phyloP scores from a whole-genome alignment of 2,888 invertebrate genomes.

The Matsumyia berberina region DNA sequence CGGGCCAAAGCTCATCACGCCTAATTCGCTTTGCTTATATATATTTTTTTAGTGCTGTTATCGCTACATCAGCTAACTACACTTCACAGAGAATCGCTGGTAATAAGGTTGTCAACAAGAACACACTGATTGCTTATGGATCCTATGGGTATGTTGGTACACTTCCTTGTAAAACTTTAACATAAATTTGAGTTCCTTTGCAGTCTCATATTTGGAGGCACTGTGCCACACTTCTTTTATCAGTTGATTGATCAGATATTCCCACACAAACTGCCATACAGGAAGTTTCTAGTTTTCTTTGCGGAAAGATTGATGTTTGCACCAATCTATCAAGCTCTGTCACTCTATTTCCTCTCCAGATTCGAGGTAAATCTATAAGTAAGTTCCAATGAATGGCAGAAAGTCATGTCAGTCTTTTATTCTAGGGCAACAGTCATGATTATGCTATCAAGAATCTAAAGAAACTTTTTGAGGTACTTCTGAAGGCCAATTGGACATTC shows the following conservation, averaged over 20 bases:
- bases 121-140: slow-evolving; percentile 90
- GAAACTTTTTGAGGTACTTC: slow-evolving; percentile 87
- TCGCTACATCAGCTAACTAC: slow-evolving; percentile 90
- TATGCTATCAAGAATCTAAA: slow-evolving; percentile 87
- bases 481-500: slow-evolving; percentile 91
- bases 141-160: slow-evolving; percentile 88
- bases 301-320: slow-evolving; percentile 90
- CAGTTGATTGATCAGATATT: slow-evolving; percentile 87
- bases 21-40: slow-evolving; percentile 26
- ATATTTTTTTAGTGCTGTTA: slow-evolving; percentile 87
- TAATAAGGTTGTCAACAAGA: slow-evolving; percentile 86
- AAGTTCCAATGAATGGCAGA: not conserved
- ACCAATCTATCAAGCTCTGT: slow-evolving; percentile 89
- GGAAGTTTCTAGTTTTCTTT: slow-evolving; percentile 86
- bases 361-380: slow-evolving; percentile 87
- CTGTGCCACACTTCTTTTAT: slow-evolving; percentile 92
- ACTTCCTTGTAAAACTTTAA: not conserved
- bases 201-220: slow-evolving; percentile 91
- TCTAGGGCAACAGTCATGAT: slow-evolving; percentile 88
- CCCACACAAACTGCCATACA: slow-evolving; percentile 86
- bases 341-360: slow-evolving; percentile 89
- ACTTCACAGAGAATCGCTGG: slow-evolving; percentile 90
- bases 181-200: slow-evolving; percentile 22
- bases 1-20: slow-evolving; percentile 8
- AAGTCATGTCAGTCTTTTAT: slow-evolving; percentile 11